phyloP scores from a whole-genome alignment of 2,113 vertebrate genomes.

The Anthoscopus minutus region DNA sequence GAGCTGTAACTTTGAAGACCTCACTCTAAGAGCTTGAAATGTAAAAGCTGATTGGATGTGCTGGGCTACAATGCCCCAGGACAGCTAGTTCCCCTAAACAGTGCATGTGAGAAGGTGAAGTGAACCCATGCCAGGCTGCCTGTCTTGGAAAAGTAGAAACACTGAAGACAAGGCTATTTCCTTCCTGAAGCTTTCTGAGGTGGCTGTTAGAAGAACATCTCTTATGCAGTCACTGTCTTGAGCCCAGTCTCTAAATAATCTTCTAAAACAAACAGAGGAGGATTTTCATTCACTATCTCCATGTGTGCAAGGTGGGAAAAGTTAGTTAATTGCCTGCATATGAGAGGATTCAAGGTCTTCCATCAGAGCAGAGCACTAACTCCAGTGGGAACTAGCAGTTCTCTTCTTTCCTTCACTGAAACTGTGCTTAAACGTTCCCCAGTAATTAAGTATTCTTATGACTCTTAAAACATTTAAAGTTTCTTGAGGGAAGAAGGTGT shows the following conservation, averaged over 20 bases:
- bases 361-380: neutral
- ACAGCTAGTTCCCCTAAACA: neutral
- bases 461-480: neutral
- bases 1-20: neutral
- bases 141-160: neutral
- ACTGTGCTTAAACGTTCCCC: neutral
- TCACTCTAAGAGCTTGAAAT: neutral
- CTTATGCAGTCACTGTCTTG: neutral
- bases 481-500: neutral
- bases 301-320: neutral
- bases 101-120: neutral
- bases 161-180: neutral
- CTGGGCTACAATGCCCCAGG: neutral
- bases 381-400: neutral
- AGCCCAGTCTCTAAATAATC: neutral
- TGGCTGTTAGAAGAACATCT: neutral
- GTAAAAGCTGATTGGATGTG: neutral
- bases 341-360: neutral
- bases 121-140: neutral
- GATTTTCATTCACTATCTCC: neutral
- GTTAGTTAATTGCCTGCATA: neutral
- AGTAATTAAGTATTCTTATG: neutral
- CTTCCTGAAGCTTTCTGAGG: neutral
- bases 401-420: neutral
- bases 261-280: neutral